Evolutionary conservation across 2,113 vertebrate species (phyloP).

Genomic region (Epinephelus cyanopodus): DNA sequence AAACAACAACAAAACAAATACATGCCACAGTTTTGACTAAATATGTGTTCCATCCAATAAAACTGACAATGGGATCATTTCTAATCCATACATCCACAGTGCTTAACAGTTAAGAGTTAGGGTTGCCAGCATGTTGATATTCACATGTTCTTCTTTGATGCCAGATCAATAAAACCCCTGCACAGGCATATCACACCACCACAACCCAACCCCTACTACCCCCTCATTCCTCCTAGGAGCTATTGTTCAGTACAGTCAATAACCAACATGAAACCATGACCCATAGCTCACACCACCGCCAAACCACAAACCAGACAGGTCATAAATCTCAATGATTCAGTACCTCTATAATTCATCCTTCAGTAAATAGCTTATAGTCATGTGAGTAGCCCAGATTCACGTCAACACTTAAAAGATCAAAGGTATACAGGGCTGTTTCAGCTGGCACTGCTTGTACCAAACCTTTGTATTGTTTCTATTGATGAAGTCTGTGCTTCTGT

Average conservation of each 20-base stretch:
- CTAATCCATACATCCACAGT: neutral
- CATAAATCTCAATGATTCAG: slow-evolving; percentile 50
- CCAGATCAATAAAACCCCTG: slow-evolving; percentile 47
- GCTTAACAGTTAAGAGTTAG: neutral
- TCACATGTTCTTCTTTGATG: slow-evolving; percentile 17
- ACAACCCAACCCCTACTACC: slow-evolving; percentile 15
- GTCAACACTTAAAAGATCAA: no score
- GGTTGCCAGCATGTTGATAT: slow-evolving; percentile 16
- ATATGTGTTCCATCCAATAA: neutral
- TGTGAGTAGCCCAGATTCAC: neutral
- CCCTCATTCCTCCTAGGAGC: slow-evolving; percentile 32
- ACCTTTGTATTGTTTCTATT: neutral
- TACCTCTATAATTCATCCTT: slow-evolving; percentile 23
- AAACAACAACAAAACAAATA: neutral
- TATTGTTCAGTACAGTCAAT: slow-evolving; percentile 54
- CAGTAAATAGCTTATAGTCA: slow-evolving; percentile 7
- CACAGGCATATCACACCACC: slow-evolving; percentile 26
- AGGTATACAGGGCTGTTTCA: no score
- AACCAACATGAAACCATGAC: slow-evolving; percentile 35
- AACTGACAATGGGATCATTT: neutral
- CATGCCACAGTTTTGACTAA: neutral
- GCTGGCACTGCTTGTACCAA: neutral
- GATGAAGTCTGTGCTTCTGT: neutral
- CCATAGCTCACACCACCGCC: slow-evolving; percentile 48
- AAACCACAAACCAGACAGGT: slow-evolving; percentile 30